Base-by-base conservation (phyloP, 2,797 vertebrate genomes). In the Falco columbarius region DNA sequence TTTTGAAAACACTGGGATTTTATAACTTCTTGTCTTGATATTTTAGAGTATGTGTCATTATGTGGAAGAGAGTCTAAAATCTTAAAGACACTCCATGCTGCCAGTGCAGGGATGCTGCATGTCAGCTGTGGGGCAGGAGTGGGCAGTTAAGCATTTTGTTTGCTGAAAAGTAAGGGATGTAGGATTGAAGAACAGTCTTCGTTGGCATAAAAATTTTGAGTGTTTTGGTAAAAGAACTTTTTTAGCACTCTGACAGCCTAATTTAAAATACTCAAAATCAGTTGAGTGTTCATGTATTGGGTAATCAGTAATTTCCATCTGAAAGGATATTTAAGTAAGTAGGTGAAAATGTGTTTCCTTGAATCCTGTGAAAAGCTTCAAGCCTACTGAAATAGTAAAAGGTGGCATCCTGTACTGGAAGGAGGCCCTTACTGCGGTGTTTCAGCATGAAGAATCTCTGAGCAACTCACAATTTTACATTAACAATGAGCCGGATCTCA, bases 101-200 rank as follows among this genome's bases (percentile, higher is more conserved):
- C 83, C 76, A 77, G 42, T 22, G 34, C 72, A 94, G 46, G 72
- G 68, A 34, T 73, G 42, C 71, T 87, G 81, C 24, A 7, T 93
- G 61, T 93, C 91, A 87, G 52, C 87, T 91, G 54, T 49, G 32
- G 58, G 86, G 66, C 2, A 7, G 74, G 62, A 94, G 84, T 84
- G 90, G 90, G 90, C 72, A 93, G 75, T 76, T 67, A 32, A 77
- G 29, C 68, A 46, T 81, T 94, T 90, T 89, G 79, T 91, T 90
- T 91, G 80, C 52, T 84, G 61, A 32, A 30, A 85, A 91, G 46
- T 32, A 51, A 73, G 30, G 3, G 6, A 21, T 83, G 30, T 42
- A 51, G 42, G 72, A 63, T 81, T 76, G 72, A 70, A 59, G 72
- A 84, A 26, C 68, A 44, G 58, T 29, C 77, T 81, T 62, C 82